phyloP scores from a whole-genome alignment of 2,797 vertebrate species.

The Eleutherodactylus coqui region DNA sequence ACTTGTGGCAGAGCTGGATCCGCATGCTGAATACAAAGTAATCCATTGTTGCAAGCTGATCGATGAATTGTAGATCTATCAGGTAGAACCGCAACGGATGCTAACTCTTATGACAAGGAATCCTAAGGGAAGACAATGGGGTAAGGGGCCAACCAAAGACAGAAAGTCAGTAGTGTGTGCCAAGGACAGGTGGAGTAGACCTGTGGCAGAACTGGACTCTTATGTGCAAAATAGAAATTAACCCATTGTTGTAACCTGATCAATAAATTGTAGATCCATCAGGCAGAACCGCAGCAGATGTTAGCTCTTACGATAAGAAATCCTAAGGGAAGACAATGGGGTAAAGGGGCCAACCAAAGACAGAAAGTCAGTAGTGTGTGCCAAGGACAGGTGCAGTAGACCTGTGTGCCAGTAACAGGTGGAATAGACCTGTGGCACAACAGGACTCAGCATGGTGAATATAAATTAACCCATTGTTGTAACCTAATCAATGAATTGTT shows the following conservation, averaged over 20 bases:
- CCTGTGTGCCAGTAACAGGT: too few relatives aligned
- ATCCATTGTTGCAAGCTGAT: neutral
- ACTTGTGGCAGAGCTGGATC: neutral
- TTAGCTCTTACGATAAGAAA: neutral
- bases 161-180: too few relatives aligned
- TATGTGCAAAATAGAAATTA: slow-evolving; percentile 2
- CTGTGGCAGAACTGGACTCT: neutral
- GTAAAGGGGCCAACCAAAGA: neutral
- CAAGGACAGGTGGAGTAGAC: slow-evolving; percentile 14
- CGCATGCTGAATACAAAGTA: neutral
- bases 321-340: neutral
- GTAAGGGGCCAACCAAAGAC: neutral
- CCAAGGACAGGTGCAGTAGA: too few relatives aligned
- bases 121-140: neutral
- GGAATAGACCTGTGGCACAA: neutral
- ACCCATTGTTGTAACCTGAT: neutral
- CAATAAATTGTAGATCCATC: neutral
- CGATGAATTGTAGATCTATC: neutral
- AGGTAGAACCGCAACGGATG: too few relatives aligned
- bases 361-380: too few relatives aligned
- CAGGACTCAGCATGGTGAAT: neutral
- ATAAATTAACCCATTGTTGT: neutral
- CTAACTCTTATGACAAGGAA: neutral
- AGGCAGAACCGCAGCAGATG: neutral
- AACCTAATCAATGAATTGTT: neutral